Base-by-base conservation (phyloP, 2,797 vertebrate species). In the Lepus townsendii region DNA sequence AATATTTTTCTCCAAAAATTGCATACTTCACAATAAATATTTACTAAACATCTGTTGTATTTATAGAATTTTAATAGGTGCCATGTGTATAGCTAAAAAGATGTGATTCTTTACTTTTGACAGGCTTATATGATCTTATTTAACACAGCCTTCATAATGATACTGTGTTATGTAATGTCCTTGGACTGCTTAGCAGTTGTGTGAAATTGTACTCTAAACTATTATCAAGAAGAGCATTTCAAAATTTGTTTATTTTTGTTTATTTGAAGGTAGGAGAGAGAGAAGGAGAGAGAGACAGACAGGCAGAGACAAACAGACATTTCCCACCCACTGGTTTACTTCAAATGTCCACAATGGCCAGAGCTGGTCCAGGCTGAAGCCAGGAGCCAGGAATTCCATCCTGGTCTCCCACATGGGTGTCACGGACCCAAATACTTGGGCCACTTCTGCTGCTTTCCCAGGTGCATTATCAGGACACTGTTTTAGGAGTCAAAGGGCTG, bases 41-140 rank as follows among this genome's bases (percentile, higher is more conserved):
- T 94, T 88, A 60, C 24, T 79, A 89, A 60, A 66, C 32, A 68
- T 77, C 66, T 76, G 87, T 79, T 32, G 30, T 91, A 71, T 75
- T 91, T 96, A 47, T 60, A 78, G 75, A 91, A 86, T 91, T 83
- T 91, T 88, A 73, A 66, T 75, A 54, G 86, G 90, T 92, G 26
- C 65, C 42, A 2, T 38, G 35, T 77, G 52, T 19, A 14, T 57
- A 57, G 54, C 14, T 16, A 26, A 77, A 93, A 84, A 75, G 38
- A 79, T 87, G 63, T 79, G 68, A 19, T 42, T 92, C n/a, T 80
- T 92, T 80, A 83, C n/a, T 93, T 82, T 83, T 82, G 69, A 86
- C 32, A 80, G 69, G 3, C 13, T 91, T 82, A 50, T 38, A 1
- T 85, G 63, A 85, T 79, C 26, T 73, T 35, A 79, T 88, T 93